Conservation (phyloP, 2,888 invertebrate genomes). For the Lasioglossum vierecki region DNA sequence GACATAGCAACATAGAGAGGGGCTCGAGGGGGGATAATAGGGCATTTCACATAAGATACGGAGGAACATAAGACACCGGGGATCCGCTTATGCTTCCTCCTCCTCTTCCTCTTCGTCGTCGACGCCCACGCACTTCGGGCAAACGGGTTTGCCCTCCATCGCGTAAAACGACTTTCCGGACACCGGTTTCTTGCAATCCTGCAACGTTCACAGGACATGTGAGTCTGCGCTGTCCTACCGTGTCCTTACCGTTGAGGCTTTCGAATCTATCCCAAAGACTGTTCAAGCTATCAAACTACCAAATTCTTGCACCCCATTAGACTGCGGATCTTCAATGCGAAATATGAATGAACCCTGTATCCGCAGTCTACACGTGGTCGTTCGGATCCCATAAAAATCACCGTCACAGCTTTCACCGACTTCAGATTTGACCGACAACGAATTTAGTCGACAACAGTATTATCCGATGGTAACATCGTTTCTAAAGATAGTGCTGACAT, state of each 20-base stretch:
- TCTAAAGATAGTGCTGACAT: too few relatives aligned
- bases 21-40: slow-evolving; percentile 32
- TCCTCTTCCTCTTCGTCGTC: slow-evolving; percentile 91
- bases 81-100: slow-evolving; percentile 75
- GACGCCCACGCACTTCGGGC: slow-evolving; percentile 96
- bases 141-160: slow-evolving; percentile 98
- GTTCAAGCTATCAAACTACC: neutral
- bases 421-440: too few relatives aligned
- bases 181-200: slow-evolving; percentile 97
- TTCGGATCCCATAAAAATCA: too few relatives aligned
- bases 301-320: neutral
- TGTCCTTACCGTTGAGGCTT: neutral
- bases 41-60: slow-evolving; percentile 62
- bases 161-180: slow-evolving; percentile 98
- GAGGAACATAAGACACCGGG: slow-evolving; percentile 27
- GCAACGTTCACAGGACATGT: slow-evolving; percentile 69
- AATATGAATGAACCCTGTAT: too few relatives aligned
- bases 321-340: neutral
- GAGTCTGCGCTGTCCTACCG: slow-evolving; percentile 5
- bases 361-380: too few relatives aligned
- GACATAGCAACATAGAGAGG: slow-evolving; percentile 69
- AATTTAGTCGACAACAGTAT: too few relatives aligned
- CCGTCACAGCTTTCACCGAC: too few relatives aligned
- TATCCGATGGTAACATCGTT: too few relatives aligned
- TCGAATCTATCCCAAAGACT: neutral